Conservation (phyloP, 2,797 vertebrate genomes). For the Lepilemur septentrionalis region DNA sequence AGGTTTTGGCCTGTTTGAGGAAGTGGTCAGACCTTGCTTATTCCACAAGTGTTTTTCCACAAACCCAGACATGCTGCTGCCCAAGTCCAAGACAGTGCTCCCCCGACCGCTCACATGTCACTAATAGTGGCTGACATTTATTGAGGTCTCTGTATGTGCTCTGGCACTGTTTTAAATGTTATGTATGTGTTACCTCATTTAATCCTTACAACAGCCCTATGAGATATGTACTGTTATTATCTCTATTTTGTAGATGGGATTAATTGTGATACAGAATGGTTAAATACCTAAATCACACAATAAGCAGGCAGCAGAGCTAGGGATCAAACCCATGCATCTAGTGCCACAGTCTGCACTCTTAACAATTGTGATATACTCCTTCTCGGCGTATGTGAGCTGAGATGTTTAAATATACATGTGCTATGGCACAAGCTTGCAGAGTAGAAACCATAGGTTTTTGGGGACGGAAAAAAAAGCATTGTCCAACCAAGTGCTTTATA, state of each 20-base stretch:
- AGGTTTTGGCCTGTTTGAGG: background rate
- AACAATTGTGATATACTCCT: background rate
- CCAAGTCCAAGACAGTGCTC: background rate
- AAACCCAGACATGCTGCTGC: background rate
- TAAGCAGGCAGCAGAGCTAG: background rate
- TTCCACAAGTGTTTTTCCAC: background rate
- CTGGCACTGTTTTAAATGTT: background rate
- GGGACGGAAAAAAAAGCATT: background rate
- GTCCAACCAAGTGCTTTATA: background rate
- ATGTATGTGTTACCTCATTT: background rate
- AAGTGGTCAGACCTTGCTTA: background rate
- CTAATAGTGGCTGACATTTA: background rate
- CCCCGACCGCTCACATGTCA: background rate
- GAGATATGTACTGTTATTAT: background rate
- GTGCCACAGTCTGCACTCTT: background rate
- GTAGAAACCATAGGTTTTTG: background rate
- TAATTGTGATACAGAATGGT: background rate
- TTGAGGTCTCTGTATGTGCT: background rate
- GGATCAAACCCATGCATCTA: background rate
- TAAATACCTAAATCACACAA: background rate
- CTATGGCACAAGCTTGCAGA: background rate
- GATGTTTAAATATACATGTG: background rate
- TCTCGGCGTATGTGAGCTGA: background rate
- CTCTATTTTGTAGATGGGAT: background rate
- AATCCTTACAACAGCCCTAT: background rate